Evolutionary conservation across 35 echinoderm and acorn worm species (phyloP), one percentile per base, ranked within the genome.

Genomic region (Heliocidaris erythrogramma): DNA sequence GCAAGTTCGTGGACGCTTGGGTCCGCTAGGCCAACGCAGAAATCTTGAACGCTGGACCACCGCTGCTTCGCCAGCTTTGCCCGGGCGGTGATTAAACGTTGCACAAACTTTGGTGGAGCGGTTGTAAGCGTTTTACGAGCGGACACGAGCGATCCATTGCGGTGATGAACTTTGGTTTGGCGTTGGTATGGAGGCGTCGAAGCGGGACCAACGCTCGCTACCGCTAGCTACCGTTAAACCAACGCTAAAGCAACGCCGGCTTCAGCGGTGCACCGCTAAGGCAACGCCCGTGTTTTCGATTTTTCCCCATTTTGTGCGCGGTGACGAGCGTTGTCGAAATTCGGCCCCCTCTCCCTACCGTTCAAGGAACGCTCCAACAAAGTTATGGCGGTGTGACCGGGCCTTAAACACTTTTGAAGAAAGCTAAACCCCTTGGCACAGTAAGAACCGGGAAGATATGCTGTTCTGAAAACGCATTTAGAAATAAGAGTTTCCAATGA

Each of bases 11-110:
- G 86, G 30, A 88, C 86, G 86, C 86, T 30, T 88, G 5, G 86
- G 86, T 88, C 24, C 4, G 30, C 6, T 88, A 88, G 86, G 86
- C 86, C 86, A 88, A 88, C 86, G 86, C 86, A 88, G 4, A 88
- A 88, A 88, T 88, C 86, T 88, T 88, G 86, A 88, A 88, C 86
- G 30, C 86, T 88, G 86, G 86, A 88, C n/a, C 47, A 88, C 86
- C 86, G 86, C 86, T 88, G 86, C 86, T 88, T 88, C 86, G 86
- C 86, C 86, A 88, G 86, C 86, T 88, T 88, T 88, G 86, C 86
- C 86, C 86, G 27, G 86, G 86, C 86, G 86, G 86, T 88, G 86
- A 88, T 88, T 88, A 88, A 88, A 88, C 86, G 86, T 88, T 88
- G 86, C 6, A 88, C 86, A 88, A 88, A 88, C 86, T 88, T 88